A percentile compares a stretch with the other conserved stretches of the same genome.
phyloP scores from a whole-genome alignment of 1,140 invertebrate species.

The Diprion similis region DNA sequence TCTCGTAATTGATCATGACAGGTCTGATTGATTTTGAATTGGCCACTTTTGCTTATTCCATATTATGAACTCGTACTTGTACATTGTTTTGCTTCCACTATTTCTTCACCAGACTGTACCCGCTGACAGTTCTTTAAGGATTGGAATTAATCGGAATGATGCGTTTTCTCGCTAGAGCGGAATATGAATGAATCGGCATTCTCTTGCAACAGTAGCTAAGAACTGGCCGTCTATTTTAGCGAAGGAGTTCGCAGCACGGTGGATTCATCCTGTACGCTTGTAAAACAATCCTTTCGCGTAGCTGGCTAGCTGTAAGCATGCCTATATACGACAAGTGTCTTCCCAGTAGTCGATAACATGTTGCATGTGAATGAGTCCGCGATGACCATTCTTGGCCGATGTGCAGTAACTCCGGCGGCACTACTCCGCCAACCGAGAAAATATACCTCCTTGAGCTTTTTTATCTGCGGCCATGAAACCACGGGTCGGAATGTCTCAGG shows the following conservation, averaged over 20 bases:
- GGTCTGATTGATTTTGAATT: no score
- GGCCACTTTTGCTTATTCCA: no score
- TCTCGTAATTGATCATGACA: no score
- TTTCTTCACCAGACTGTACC: no score
- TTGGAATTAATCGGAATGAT: neutral
- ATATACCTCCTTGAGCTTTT: neutral
- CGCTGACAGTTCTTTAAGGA: no score
- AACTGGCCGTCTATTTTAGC: constrained; percentile 4
- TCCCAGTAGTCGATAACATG: constrained; percentile 7
- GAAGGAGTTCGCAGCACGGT: neutral
- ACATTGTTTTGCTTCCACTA: no score
- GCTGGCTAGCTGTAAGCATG: neutral
- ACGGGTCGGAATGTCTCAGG: neutral
- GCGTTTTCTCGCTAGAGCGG: neutral
- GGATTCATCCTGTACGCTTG: neutral
- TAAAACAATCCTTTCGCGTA: constrained; percentile 2
- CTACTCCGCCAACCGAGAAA: neutral
- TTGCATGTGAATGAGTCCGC: constrained; percentile 4
- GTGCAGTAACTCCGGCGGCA: neutral
- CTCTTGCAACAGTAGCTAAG: neutral
- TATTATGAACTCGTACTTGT: no score
- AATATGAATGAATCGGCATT: constrained; percentile 1
- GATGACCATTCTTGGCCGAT: neutral
- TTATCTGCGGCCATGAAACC: neutral
- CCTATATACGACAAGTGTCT: constrained; percentile 2